These are phyloP conservation scores for Bradynema listronoti DNA, from an alignment of 1,140 invertebrate genomes.

Conservation along the genomic window DNA sequence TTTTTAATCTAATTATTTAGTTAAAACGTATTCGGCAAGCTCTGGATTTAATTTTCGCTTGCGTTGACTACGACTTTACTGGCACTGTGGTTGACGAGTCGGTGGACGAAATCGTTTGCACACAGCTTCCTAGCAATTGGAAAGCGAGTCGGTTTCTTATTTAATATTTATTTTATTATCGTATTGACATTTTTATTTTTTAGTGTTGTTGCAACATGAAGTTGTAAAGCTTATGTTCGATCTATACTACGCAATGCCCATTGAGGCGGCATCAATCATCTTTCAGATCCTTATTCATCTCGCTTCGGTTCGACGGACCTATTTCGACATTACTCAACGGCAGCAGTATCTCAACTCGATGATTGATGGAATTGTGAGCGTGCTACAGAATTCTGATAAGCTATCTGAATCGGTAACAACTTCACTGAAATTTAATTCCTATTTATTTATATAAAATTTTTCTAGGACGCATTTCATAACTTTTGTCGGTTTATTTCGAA, in stretches of 20 bases:
- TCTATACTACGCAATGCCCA: constrained; percentile 79
- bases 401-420: constrained; percentile 65
- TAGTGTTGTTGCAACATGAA: constrained; percentile 73
- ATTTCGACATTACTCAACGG: constrained; percentile 89
- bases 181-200: constrained; percentile 33
- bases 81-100: constrained; percentile 90
- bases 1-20: constrained; percentile 60
- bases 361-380: constrained; percentile 80
- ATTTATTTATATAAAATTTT: constrained; percentile 11
- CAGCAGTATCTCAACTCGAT: constrained; percentile 88
- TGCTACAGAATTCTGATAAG: constrained; percentile 74
- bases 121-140: constrained; percentile 94
- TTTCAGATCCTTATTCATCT: constrained; percentile 91
- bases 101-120: constrained; percentile 89
- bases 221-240: constrained; percentile 91
- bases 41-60: constrained; percentile 79
- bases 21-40: constrained; percentile 75
- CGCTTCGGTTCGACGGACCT: constrained; percentile 82
- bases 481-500: constrained; percentile 90
- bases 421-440: no score
- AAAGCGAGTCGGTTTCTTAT: constrained; percentile 66
- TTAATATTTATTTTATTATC: constrained; percentile 2
- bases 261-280: constrained; percentile 73
- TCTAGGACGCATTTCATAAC: constrained; percentile 80
- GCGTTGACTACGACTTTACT: constrained; percentile 94